phyloP scores from a whole-genome alignment of 2,888 invertebrate species.

The Cepaea hortensis region DNA sequence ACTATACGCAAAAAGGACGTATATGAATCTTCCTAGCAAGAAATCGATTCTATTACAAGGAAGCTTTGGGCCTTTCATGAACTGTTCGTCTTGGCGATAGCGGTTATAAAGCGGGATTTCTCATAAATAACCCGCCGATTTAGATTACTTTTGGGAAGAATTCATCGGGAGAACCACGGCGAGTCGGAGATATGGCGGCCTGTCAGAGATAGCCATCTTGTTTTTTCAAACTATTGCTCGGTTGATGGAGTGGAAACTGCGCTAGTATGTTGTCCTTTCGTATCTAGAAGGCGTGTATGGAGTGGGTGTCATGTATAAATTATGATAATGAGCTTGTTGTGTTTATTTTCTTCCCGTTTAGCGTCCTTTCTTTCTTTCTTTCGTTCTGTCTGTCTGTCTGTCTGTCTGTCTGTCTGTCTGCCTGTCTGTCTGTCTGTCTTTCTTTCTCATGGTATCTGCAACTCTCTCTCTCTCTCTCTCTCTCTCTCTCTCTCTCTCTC shows the following conservation, averaged over 20 bases:
- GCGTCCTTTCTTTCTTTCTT: too few species aligned
- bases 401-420: too few species aligned
- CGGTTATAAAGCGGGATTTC: background rate
- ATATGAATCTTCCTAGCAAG: background rate
- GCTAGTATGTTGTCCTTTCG: background rate
- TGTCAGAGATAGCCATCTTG: background rate
- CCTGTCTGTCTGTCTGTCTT: too few species aligned
- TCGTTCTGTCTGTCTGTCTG: too few species aligned
- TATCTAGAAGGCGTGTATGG: background rate
- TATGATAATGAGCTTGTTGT: background rate
- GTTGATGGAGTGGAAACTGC: background rate
- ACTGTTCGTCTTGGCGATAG: background rate
- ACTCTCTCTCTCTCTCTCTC: too few species aligned
- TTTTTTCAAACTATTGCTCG: background rate
- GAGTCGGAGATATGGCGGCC: background rate
- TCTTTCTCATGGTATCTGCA: too few species aligned
- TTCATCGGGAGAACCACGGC: background rate
- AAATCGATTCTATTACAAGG: background rate
- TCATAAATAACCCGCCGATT: background rate
- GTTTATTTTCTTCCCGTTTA: too few species aligned
- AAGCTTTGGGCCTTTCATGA: background rate
- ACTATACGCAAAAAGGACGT: background rate
- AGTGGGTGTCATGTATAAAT: background rate
- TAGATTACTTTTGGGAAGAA: background rate
- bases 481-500: too few species aligned